Percentiles rank a stretch among this genome's conserved stretches.
These are phyloP conservation scores for Drosophila eohydei DNA, from an alignment of 2,888 invertebrate genomes.

Conservation along the genomic window DNA sequence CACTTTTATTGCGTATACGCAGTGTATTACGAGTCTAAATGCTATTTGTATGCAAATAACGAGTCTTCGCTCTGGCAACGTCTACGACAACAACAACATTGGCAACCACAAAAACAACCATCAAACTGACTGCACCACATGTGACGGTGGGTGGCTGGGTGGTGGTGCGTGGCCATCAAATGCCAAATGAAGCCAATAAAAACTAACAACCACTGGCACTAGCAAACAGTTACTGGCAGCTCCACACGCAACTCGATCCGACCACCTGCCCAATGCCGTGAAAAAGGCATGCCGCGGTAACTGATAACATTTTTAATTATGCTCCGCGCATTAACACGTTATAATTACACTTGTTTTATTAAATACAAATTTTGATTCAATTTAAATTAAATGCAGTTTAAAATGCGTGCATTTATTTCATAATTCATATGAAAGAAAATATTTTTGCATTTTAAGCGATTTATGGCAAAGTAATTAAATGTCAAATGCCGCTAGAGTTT, in stretches of 20 bases:
- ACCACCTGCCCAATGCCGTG: constrained; percentile 34
- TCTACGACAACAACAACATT: constrained; percentile 25
- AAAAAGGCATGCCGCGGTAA: constrained; percentile 7
- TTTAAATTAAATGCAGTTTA: background rate
- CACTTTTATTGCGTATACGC: constrained; percentile 73
- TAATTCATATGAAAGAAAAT: background rate
- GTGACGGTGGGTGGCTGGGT: background rate
- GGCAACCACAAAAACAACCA: constrained; percentile 49
- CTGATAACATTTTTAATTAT: constrained; percentile 49
- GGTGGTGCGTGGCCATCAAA: constrained; percentile 13
- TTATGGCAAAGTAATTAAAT: constrained; percentile 5
- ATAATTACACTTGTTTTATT: constrained; percentile 25
- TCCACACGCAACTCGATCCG: constrained; percentile 27
- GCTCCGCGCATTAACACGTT: constrained; percentile 57
- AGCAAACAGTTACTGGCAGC: constrained; percentile 14
- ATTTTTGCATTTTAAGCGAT: background rate
- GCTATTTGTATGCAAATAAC: constrained; percentile 59
- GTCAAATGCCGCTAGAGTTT: background rate
- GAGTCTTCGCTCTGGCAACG: constrained; percentile 15
- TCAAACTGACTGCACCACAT: constrained; percentile 24
- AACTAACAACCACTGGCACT: constrained; percentile 17
- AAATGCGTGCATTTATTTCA: background rate
- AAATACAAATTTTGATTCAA: background rate
- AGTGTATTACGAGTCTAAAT: constrained; percentile 58
- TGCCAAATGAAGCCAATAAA: constrained; percentile 61